Conservation (phyloP, 2,888 invertebrate species). For the Tetrapedia diversipes region DNA sequence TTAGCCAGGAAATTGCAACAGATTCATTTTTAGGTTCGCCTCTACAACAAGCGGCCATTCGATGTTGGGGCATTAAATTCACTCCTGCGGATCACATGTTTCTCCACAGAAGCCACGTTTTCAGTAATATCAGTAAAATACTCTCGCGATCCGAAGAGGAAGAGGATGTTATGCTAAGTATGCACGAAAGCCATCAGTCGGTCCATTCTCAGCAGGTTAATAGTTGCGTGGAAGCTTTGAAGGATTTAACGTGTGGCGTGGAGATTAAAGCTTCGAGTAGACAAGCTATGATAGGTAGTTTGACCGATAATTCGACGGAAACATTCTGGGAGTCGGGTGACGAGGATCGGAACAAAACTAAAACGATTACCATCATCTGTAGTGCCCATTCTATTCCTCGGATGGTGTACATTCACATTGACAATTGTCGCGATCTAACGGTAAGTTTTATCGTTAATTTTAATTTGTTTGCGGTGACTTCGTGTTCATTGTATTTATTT, state of each 20-base stretch:
- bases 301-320: constrained; percentile 97
- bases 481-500: constrained; percentile 72
- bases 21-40: constrained; percentile 85
- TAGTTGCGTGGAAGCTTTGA: constrained; percentile 87
- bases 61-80: constrained; percentile 96
- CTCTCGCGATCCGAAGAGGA: constrained; percentile 95
- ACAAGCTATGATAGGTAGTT: constrained; percentile 95
- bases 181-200: constrained; percentile 86
- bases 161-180: constrained; percentile 84
- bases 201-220: constrained; percentile 80
- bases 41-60: constrained; percentile 94
- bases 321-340: constrained; percentile 99
- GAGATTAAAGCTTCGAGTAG: constrained; percentile 96
- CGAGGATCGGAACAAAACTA: constrained; percentile 96
- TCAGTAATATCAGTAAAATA: constrained; percentile 97
- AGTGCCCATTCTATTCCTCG: constrained; percentile 87
- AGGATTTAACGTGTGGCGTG: constrained; percentile 89
- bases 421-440: constrained; percentile 96
- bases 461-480: not conserved
- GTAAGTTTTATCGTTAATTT: constrained; percentile 83
- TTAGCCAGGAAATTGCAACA: not conserved
- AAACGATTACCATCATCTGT: constrained; percentile 90
- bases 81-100: constrained; percentile 95
- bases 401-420: constrained; percentile 94
- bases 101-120: constrained; percentile 95